Conservation (phyloP, 2,113 vertebrate genomes). For the Illadopsis cleaveri region DNA sequence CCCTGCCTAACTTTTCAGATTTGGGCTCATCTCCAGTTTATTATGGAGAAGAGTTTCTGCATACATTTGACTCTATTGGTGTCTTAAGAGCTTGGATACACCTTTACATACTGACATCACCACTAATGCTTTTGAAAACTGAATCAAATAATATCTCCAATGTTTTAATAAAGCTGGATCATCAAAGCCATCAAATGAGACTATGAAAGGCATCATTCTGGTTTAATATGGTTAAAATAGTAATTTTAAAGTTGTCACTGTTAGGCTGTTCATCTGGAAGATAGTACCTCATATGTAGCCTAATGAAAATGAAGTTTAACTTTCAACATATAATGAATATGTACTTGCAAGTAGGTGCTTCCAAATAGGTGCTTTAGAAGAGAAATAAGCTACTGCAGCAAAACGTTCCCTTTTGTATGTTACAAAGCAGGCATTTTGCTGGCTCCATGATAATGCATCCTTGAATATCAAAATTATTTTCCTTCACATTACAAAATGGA, state of each 20-base stretch:
- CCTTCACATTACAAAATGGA: not conserved
- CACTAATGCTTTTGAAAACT: not conserved
- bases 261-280: not conserved
- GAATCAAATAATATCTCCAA: not conserved
- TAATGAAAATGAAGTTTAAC: not conserved
- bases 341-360: not conserved
- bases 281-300: not conserved
- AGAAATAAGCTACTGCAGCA: not conserved
- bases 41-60: not conserved
- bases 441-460: not conserved
- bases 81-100: not conserved
- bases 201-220: not conserved
- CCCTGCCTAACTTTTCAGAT: not conserved
- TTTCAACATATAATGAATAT: not conserved
- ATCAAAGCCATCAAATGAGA: not conserved
- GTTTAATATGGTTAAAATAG: not conserved
- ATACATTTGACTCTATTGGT: not conserved
- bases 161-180: not conserved
- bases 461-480: not conserved
- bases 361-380: not conserved
- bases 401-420: not conserved
- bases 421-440: not conserved
- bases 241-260: not conserved
- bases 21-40: not conserved
- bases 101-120: not conserved